phyloP scores from a whole-genome alignment of 2,888 invertebrate species.

The Xanthia togata region DNA sequence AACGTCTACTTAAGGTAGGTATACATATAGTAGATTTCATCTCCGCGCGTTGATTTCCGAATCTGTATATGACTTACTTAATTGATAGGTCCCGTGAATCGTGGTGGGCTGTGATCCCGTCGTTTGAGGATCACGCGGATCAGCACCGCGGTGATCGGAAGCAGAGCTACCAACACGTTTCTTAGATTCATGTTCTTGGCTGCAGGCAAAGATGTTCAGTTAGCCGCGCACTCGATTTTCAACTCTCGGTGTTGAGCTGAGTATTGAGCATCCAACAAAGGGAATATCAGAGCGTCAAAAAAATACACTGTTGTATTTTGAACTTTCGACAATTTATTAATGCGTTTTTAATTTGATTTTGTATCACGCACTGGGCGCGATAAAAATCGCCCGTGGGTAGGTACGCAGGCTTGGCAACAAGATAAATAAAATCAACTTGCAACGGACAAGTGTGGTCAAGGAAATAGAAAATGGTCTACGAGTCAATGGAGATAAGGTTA shows the following conservation, averaged over 20 bases:
- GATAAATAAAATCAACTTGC: not conserved
- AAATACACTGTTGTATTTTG: too few species aligned
- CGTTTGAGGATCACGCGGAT: slow-evolving; percentile 19
- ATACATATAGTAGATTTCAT: not conserved
- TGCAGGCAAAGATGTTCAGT: not conserved
- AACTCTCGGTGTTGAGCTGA: too few species aligned
- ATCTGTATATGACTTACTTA: not conserved
- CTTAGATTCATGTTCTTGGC: slow-evolving; percentile 25
- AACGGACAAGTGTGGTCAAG: not conserved
- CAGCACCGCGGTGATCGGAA: slow-evolving; percentile 19
- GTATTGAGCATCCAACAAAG: too few species aligned
- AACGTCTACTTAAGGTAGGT: not conserved
- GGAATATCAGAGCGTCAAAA: too few species aligned
- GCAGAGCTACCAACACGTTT: slow-evolving; percentile 21
- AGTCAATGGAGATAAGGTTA: not conserved
- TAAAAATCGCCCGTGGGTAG: too few species aligned
- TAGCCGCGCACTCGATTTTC: not conserved
- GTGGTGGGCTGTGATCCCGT: too few species aligned
- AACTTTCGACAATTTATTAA: too few species aligned
- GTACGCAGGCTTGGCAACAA: too few species aligned
- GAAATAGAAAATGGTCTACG: not conserved
- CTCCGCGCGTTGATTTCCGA: not conserved
- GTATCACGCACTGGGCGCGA: too few species aligned
- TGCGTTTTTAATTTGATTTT: too few species aligned
- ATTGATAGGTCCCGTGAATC: not conserved